A percentile compares a stretch with the other conserved stretches of the same genome.
Evolutionary conservation across 2,888 invertebrate species (phyloP).

Genomic region (Drosophila cracens): DNA sequence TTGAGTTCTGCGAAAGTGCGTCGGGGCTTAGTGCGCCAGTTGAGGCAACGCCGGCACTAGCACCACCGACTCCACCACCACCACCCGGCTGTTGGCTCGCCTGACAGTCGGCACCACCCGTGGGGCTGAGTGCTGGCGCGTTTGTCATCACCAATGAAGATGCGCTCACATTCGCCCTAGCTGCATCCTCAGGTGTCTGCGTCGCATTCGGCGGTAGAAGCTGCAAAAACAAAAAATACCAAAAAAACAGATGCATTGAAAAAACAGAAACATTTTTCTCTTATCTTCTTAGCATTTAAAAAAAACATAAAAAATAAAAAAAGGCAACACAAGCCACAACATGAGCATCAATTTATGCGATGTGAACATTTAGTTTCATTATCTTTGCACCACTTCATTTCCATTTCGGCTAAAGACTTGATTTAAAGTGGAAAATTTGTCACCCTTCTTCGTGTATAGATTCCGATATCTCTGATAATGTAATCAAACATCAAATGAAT

Average conservation of each 20-base stretch:
- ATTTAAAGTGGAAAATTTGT: constrained; percentile 62
- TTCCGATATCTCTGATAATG: constrained; percentile 19
- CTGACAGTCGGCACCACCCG: constrained; percentile 86
- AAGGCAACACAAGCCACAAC: not conserved
- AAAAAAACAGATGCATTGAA: constrained; percentile 8
- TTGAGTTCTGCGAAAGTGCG: constrained; percentile 84
- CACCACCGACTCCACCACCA: constrained; percentile 84
- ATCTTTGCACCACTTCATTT: constrained; percentile 40
- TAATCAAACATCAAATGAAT: constrained; percentile 15
- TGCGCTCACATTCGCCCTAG: constrained; percentile 64
- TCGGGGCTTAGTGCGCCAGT: constrained; percentile 84
- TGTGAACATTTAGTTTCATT: constrained; percentile 21
- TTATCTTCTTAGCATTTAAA: not conserved
- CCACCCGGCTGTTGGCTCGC: constrained; percentile 86
- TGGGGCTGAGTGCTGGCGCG: constrained; percentile 77
- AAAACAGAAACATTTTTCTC: not conserved
- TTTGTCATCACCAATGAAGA: constrained; percentile 74
- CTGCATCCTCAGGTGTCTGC: constrained; percentile 73
- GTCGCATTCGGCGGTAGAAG: constrained; percentile 73
- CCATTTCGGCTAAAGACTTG: constrained; percentile 11
- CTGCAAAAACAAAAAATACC: constrained; percentile 52
- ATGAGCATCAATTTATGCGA: constrained; percentile 1
- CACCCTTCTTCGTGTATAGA: constrained; percentile 29
- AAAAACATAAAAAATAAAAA: not conserved
- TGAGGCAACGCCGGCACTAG: constrained; percentile 85